phyloP scores from a whole-genome alignment of 1,140 invertebrate species.

The Palaemon carinicauda region DNA sequence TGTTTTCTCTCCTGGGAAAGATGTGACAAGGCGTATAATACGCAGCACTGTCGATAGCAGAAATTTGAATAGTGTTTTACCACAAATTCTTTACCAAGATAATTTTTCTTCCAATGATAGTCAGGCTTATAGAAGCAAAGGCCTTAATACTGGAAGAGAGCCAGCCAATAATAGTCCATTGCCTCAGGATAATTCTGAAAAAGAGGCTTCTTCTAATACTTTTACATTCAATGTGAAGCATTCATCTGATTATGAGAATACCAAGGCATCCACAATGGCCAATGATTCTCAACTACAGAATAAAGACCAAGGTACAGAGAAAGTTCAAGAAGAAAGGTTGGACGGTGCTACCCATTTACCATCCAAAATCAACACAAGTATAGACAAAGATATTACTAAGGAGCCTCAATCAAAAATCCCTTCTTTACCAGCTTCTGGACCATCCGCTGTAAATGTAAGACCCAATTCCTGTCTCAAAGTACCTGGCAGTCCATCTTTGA shows the following conservation, averaged over 20 bases:
- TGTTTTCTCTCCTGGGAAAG: background rate
- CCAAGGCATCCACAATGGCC: too few relatives aligned
- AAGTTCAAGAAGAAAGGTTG: background rate
- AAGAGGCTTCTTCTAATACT: too few relatives aligned
- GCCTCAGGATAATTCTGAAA: too few relatives aligned
- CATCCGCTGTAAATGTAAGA: background rate
- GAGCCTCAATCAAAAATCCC: background rate
- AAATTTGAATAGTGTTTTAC: too few relatives aligned
- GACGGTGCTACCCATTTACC: background rate
- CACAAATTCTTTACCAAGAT: too few relatives aligned
- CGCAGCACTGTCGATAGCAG: too few relatives aligned
- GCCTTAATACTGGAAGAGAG: too few relatives aligned
- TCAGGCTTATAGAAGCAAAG: too few relatives aligned
- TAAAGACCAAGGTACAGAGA: too few relatives aligned
- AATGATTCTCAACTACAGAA: too few relatives aligned
- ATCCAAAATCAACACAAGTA: background rate
- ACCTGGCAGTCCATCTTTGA: slow-evolving; percentile 44
- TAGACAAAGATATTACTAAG: background rate
- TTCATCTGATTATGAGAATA: background rate
- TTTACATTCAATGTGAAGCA: background rate
- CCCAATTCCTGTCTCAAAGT: slow-evolving; percentile 46
- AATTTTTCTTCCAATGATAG: too few relatives aligned
- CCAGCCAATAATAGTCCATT: too few relatives aligned
- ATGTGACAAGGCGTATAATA: background rate
- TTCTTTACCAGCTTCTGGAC: background rate